A percentile compares a stretch with the other conserved stretches of the same genome.
Conservation (phyloP, 1,140 invertebrate genomes). For the Drosophila obscura region DNA sequence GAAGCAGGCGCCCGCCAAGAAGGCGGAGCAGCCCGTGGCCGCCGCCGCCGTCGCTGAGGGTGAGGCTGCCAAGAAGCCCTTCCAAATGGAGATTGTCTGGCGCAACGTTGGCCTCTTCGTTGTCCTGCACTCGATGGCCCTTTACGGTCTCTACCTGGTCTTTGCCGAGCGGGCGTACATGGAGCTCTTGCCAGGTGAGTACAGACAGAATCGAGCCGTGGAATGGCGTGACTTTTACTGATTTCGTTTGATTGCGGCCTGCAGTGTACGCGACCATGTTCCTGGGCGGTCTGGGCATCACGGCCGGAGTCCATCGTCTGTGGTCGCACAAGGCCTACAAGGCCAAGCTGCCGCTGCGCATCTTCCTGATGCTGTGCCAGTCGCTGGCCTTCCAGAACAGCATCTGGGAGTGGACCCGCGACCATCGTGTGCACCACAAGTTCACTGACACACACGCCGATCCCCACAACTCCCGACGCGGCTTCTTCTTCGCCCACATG, state of each 20-base stretch:
- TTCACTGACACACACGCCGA: conserved; percentile 88
- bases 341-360: conserved; percentile 89
- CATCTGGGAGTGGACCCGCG: conserved; percentile 85
- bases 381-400: conserved; percentile 85
- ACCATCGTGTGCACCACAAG: conserved; percentile 88
- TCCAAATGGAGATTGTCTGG: conserved; percentile 88
- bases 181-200: conserved; percentile 87
- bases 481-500: conserved; percentile 88
- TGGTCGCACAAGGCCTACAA: conserved; percentile 94
- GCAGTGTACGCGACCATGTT: conserved; percentile 63
- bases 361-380: conserved; percentile 85
- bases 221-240: background rate
- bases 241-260: background rate
- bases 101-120: conserved; percentile 89
- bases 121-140: conserved; percentile 87
- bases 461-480: conserved; percentile 87
- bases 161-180: conserved; percentile 86
- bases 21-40: background rate
- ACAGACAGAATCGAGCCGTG: background rate
- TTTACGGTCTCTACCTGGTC: conserved; percentile 88
- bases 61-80: conserved; percentile 47
- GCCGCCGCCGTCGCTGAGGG: conserved; percentile 10
- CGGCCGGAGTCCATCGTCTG: conserved; percentile 92
- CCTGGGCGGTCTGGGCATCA: conserved; percentile 87
- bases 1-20: conserved; percentile 29